These are phyloP conservation scores for Lepidocyrtinus sp. DNA, from an alignment of 2,888 invertebrate genomes.

Conservation along the genomic window DNA sequence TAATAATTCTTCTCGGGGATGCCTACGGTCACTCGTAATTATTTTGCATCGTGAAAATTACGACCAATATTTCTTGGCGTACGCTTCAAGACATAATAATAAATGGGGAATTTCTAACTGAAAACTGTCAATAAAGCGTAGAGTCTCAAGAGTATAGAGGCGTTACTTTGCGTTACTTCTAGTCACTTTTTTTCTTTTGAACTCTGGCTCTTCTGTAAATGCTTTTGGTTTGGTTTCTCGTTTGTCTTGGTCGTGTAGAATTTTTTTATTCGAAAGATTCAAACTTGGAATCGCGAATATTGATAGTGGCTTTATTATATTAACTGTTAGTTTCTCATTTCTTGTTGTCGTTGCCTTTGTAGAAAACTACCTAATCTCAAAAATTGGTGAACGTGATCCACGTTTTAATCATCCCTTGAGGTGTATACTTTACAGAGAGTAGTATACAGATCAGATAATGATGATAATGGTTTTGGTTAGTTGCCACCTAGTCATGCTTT, in stretches of 20 bases:
- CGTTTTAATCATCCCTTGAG: slow-evolving; percentile 41
- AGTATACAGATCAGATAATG: too few species aligned
- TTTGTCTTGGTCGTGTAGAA: neutral
- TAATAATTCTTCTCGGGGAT: too few species aligned
- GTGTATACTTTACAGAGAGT: neutral
- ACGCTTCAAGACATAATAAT: neutral
- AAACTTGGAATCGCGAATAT: neutral
- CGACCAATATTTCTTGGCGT: neutral
- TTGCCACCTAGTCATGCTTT: slow-evolving; percentile 51
- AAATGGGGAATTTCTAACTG: neutral
- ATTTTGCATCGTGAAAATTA: too few species aligned
- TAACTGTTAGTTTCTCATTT: too few species aligned
- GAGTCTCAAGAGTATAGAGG: neutral
- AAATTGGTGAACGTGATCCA: slow-evolving; percentile 45
- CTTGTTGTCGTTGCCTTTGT: neutral
- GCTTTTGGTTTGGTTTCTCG: neutral
- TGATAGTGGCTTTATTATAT: too few species aligned
- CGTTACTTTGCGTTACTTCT: neutral
- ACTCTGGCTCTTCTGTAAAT: neutral
- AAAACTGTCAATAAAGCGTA: neutral
- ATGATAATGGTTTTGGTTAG: neutral
- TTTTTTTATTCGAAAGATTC: neutral
- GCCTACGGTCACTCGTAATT: too few species aligned
- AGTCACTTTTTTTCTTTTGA: neutral
- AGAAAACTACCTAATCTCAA: neutral